Evolutionary conservation across 2,797 vertebrate genomes (phyloP).

Genomic region (Tragelaphus eurycerus): DNA sequence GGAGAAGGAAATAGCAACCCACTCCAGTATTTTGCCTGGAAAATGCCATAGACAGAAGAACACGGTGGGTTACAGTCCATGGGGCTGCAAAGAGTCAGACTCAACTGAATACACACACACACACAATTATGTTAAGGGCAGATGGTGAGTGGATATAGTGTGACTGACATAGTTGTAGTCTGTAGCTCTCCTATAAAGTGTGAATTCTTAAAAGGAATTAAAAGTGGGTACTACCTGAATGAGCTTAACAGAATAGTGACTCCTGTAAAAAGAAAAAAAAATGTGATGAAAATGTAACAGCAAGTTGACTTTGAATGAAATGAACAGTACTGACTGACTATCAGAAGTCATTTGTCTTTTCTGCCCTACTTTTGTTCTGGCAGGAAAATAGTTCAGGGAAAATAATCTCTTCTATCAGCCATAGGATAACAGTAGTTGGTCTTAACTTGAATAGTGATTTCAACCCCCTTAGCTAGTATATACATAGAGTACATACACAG

Average conservation of each 20-base stretch:
- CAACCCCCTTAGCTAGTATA: rapidly evolving
- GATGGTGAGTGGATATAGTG: background rate
- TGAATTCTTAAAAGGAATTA: background rate
- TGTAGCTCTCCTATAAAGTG: background rate
- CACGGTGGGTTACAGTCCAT: background rate
- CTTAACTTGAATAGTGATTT: background rate
- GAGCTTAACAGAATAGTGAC: background rate
- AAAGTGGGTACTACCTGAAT: background rate
- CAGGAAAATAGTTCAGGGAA: background rate
- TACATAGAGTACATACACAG: rapidly evolving
- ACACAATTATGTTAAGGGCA: background rate
- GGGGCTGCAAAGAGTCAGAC: background rate
- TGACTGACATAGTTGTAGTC: background rate
- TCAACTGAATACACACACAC: background rate
- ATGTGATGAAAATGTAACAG: background rate
- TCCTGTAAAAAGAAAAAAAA: background rate
- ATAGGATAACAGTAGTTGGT: background rate
- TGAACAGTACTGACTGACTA: background rate
- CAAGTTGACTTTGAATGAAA: background rate
- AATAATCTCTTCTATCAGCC: background rate
- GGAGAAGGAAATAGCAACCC: background rate
- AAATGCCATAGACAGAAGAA: background rate
- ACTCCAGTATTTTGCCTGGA: background rate
- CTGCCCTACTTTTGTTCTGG: background rate
- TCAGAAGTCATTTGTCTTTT: background rate